Percentiles rank a stretch among this genome's conserved stretches.
Evolutionary conservation across 2,888 invertebrate species (phyloP).

Genomic region (Mesorhabditis belari): DNA sequence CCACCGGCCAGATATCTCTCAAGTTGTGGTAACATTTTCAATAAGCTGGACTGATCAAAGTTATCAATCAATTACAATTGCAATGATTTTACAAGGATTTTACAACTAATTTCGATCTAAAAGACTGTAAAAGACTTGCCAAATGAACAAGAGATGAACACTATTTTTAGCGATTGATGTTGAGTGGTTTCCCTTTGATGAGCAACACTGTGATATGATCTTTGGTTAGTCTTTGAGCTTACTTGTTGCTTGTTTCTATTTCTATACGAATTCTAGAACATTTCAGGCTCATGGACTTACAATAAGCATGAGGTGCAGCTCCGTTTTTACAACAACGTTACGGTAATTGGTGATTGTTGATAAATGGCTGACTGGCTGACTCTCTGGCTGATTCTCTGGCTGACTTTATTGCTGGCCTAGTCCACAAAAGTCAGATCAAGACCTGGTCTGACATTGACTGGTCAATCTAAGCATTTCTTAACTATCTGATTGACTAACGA

Average conservation of each 20-base stretch:
- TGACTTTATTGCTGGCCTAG: too few species aligned
- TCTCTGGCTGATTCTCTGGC: neutral
- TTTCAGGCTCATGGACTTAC: conserved; percentile 62
- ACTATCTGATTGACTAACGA: too few species aligned
- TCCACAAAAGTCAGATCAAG: neutral
- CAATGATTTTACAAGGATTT: conserved; percentile 14
- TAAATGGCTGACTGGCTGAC: conserved; percentile 3
- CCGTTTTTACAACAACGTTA: conserved; percentile 67
- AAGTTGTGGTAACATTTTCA: conserved; percentile 10
- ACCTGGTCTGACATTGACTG: too few species aligned
- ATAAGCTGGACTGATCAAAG: neutral
- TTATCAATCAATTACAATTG: conserved; percentile 82
- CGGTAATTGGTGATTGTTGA: neutral
- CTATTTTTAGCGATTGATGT: neutral
- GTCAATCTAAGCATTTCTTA: too few species aligned
- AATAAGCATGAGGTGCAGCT: conserved; percentile 83
- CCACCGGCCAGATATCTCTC: conserved; percentile 82
- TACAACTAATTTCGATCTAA: neutral
- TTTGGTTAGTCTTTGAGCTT: too few species aligned
- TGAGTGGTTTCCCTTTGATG: conserved; percentile 38
- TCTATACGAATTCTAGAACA: too few species aligned
- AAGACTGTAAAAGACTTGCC: too few species aligned
- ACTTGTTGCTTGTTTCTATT: too few species aligned
- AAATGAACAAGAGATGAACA: too few species aligned
- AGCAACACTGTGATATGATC: conserved; percentile 46